Evolutionary conservation across 30 jellyfish, hydroid and myxozoan genomes (phyloP).

Genomic region (Morbakka virulenta): DNA sequence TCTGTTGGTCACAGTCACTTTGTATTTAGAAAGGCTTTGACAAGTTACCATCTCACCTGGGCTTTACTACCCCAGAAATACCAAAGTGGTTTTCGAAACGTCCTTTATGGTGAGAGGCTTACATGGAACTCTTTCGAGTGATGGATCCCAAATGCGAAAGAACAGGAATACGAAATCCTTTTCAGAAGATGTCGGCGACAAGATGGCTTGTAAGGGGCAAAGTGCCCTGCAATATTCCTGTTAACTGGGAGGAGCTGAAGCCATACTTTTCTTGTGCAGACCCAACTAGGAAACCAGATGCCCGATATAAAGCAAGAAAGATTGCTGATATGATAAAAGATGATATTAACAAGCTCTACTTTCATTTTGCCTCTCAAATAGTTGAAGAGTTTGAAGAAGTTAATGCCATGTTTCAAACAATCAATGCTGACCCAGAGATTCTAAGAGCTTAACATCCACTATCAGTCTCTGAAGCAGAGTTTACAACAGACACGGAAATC

Average conservation of each 20-base stretch:
- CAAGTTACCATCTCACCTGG: no score
- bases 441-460: no score
- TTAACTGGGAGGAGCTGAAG: slow-evolving; percentile 30
- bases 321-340: slow-evolving; percentile 26
- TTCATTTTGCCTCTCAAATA: slow-evolving; percentile 14
- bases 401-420: no score
- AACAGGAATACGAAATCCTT: slow-evolving; percentile 32
- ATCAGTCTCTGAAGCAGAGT: slow-evolving; percentile 18
- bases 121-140: slow-evolving; percentile 26
- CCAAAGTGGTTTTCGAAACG: slow-evolving; percentile 33
- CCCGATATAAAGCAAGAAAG: no score
- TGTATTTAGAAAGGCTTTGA: slow-evolving; percentile 30
- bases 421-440: no score
- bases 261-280: slow-evolving; percentile 57
- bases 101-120: slow-evolving; percentile 2
- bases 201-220: no score
- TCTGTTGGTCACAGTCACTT: no score
- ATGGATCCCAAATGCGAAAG: slow-evolving; percentile 30
- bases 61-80: no score
- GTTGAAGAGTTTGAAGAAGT: slow-evolving; percentile 51
- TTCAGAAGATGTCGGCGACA: slow-evolving; percentile 36
- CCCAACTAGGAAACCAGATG: no score
- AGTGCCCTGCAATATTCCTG: no score
- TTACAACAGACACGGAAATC: slow-evolving; percentile 3
- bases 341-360: no score